phyloP scores from a whole-genome alignment of 1,140 invertebrate genomes.

The Belonocnema kinseyi region DNA sequence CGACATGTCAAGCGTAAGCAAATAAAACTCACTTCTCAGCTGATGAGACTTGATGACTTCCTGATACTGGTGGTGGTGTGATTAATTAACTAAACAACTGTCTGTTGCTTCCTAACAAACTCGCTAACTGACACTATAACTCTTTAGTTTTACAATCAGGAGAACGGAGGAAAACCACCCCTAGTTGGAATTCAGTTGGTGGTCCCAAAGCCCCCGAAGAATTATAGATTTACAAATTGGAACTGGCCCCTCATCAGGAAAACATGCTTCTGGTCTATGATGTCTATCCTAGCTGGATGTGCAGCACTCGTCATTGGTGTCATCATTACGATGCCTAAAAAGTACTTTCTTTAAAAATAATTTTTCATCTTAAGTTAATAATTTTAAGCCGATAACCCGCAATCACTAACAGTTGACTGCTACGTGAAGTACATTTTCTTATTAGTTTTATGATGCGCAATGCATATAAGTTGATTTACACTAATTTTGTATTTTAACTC shows the following conservation, averaged over 20 bases:
- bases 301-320: constrained; percentile 82
- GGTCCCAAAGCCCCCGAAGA: constrained; percentile 78
- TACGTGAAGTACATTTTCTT: no score
- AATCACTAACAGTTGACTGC: no score
- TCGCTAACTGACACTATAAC: constrained; percentile 49
- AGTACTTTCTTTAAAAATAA: constrained; percentile 73
- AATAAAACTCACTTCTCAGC: not conserved
- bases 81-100: constrained; percentile 47
- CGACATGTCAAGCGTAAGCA: not conserved
- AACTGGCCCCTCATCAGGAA: constrained; percentile 87
- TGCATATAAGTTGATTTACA: no score
- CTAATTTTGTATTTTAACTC: no score
- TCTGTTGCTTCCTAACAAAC: constrained; percentile 56
- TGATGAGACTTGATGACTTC: not conserved
- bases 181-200: constrained; percentile 76
- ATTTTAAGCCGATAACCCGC: no score
- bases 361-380: constrained; percentile 64
- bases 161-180: constrained; percentile 76
- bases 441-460: no score
- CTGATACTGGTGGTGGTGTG: not conserved
- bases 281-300: constrained; percentile 82
- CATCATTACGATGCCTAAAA: constrained; percentile 82
- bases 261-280: constrained; percentile 82
- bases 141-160: constrained; percentile 76
- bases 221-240: constrained; percentile 85